Evolutionary conservation across 2,797 vertebrate genomes (phyloP), one percentile per base, ranked within the genome.

Genomic region (Pipistrellus pipistrellus): DNA sequence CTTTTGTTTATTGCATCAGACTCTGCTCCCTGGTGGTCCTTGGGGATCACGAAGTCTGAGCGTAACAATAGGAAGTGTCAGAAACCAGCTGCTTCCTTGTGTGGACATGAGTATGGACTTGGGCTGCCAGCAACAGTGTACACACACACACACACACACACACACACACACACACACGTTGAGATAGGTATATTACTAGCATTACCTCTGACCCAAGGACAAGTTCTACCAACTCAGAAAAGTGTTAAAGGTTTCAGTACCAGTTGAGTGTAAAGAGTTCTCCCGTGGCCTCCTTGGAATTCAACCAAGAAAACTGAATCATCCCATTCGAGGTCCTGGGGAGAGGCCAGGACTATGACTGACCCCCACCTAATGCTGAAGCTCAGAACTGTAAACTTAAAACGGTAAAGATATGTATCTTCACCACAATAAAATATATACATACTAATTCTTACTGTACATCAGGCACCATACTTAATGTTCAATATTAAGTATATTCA

Each of bases 321-420:
- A 97, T 82, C 75, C 84, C 72, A 66, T 90, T 90, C 57, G 69
- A 91, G 73, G n/a, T 95, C 77, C 95, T 88, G 91, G 93, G 95
- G 81, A 71, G 93, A 59, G 55, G 91, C 96, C 97, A 94, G 57
- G 81, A 87, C 13, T 21, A 32, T 85, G 96, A 80, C 62, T 81
- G 91, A 95, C 89, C 95, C 92, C 86, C 48, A 77, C 53, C 87
- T 86, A 81, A 72, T 0, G 25, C 81, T 75, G 89, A 94, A 85
- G 87, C 75, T 94, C 53, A 75, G 5, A 38, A 38, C 23, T 13
- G 1, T 44, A 44, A 64, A 51, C 5, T 91, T 85, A 62, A 83
- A 38, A 53, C 57, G n/a, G 20, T 78, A 64, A 94, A 72, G 17
- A 64, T 57, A 46, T 38, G 23, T 88, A 13, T 68, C 55, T 92